Evolutionary conservation across 2,888 invertebrate species (phyloP).

Genomic region (Rhorus exstirpatorius): DNA sequence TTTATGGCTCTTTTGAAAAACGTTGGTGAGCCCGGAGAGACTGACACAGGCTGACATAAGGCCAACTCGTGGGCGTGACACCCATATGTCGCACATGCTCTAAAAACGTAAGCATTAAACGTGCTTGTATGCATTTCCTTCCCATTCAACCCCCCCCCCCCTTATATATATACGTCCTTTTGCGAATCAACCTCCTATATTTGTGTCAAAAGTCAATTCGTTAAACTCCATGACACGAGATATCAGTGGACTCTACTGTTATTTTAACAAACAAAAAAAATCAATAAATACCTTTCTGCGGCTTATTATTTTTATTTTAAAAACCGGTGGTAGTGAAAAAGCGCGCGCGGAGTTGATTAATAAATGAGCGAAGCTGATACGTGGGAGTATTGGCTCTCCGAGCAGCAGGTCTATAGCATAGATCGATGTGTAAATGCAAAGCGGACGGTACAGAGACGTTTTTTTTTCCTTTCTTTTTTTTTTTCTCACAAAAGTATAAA

Average conservation of each 20-base stretch:
- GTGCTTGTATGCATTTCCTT: too few species aligned
- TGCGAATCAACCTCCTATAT: too few species aligned
- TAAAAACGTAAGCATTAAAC: slow-evolving; percentile 11
- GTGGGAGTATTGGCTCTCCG: neutral
- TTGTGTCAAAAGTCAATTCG: too few species aligned
- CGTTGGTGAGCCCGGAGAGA: slow-evolving; percentile 67
- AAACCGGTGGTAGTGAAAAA: too few species aligned
- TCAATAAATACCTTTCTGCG: too few species aligned
- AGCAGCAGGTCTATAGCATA: neutral
- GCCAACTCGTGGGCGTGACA: slow-evolving; percentile 76
- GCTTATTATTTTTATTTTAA: too few species aligned
- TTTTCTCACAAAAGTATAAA: slow-evolving; percentile 9
- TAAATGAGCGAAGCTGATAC: slow-evolving; percentile 52
- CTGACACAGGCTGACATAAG: slow-evolving; percentile 78
- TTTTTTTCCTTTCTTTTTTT: too few species aligned
- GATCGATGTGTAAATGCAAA: slow-evolving; percentile 51
- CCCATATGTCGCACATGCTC: slow-evolving; percentile 63
- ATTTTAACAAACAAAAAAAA: too few species aligned
- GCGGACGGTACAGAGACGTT: slow-evolving; percentile 25
- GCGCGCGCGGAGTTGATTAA: slow-evolving; percentile 44
- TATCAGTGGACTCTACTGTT: too few species aligned
- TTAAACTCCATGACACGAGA: too few species aligned
- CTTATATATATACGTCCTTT: neutral
- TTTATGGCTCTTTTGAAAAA: slow-evolving; percentile 34
- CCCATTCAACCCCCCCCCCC: too few species aligned